These are phyloP conservation scores for Fratercula arctica DNA, from an alignment of 2,797 vertebrate species.

Conservation along the genomic window DNA sequence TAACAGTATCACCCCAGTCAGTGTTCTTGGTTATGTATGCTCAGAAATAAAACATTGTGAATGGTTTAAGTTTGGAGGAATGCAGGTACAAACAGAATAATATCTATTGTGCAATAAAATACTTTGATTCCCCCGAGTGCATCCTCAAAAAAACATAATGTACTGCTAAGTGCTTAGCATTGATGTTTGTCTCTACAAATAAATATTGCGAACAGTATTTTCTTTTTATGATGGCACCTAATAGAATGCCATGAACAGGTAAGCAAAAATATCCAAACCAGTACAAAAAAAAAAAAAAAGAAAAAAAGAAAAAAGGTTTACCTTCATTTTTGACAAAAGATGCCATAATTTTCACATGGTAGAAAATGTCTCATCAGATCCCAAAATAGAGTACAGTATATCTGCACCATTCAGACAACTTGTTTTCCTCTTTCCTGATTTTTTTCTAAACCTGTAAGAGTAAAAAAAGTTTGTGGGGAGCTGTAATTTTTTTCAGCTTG, in stretches of 20 bases:
- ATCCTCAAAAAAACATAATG: constrained; percentile 43
- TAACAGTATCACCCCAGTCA: constrained; percentile 23
- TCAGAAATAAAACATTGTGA: constrained; percentile 59
- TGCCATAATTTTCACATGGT: constrained; percentile 7
- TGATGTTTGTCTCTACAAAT: constrained; percentile 73
- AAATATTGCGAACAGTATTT: constrained; percentile 76
- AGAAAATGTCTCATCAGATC: not conserved
- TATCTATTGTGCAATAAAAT: constrained; percentile 64
- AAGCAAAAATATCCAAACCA: constrained; percentile 17
- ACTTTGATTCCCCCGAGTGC: constrained; percentile 68
- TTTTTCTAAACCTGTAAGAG: not conserved
- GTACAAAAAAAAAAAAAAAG: not conserved
- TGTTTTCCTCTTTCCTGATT: not conserved
- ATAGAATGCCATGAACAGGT: constrained; percentile 40
- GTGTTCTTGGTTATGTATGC: constrained; percentile 28
- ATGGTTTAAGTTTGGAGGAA: constrained; percentile 47
- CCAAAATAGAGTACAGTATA: not conserved
- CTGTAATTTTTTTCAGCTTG: not conserved
- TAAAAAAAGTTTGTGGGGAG: not conserved
- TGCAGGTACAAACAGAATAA: constrained; percentile 38
- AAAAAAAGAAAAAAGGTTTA: not conserved
- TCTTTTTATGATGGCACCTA: constrained; percentile 65
- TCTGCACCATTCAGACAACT: not conserved
- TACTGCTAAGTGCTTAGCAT: constrained; percentile 74
- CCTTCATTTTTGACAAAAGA: constrained; percentile 49